phyloP scores from a whole-genome alignment of 1,140 invertebrate species.

The Drosophila tani region DNA sequence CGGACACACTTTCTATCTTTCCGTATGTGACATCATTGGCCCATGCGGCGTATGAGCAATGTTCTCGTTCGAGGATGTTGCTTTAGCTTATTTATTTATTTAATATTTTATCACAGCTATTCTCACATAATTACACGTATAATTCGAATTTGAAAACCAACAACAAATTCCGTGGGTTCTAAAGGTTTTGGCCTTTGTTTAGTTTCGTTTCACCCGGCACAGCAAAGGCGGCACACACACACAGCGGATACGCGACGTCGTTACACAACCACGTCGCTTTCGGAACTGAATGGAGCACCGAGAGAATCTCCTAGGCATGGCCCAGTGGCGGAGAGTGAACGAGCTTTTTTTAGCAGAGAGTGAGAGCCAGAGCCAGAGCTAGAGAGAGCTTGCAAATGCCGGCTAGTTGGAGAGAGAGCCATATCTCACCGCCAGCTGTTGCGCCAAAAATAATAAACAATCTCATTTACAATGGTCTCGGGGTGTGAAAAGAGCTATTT shows the following conservation, averaged over 20 bases:
- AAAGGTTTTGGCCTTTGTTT: slow-evolving; percentile 44
- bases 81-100: slow-evolving; percentile 11
- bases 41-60: slow-evolving; percentile 65
- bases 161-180: slow-evolving; percentile 22
- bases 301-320: neutral
- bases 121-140: slow-evolving; percentile 49
- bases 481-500: neutral
- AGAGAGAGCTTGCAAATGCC: slow-evolving; percentile 49
- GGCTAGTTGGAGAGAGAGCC: slow-evolving; percentile 24
- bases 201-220: slow-evolving; percentile 33
- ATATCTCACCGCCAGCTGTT: slow-evolving; percentile 38
- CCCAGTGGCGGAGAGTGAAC: slow-evolving; percentile 8
- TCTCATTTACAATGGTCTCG: slow-evolving; percentile 48
- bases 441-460: slow-evolving; percentile 61
- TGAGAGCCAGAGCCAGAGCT: no score
- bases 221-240: slow-evolving; percentile 35
- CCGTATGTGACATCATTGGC: slow-evolving; percentile 64
- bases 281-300: slow-evolving; percentile 58
- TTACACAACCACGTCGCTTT: slow-evolving; percentile 84
- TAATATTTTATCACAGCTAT: slow-evolving; percentile 15
- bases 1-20: slow-evolving; percentile 65
- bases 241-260: slow-evolving; percentile 60
- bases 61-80: slow-evolving; percentile 9
- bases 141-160: slow-evolving; percentile 29
- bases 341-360: slow-evolving; percentile 27